Evolutionary conservation across 2,113 vertebrate species (phyloP), one percentile per base, ranked within the genome.

Genomic region (Rhinopomastus cyanomelas): DNA sequence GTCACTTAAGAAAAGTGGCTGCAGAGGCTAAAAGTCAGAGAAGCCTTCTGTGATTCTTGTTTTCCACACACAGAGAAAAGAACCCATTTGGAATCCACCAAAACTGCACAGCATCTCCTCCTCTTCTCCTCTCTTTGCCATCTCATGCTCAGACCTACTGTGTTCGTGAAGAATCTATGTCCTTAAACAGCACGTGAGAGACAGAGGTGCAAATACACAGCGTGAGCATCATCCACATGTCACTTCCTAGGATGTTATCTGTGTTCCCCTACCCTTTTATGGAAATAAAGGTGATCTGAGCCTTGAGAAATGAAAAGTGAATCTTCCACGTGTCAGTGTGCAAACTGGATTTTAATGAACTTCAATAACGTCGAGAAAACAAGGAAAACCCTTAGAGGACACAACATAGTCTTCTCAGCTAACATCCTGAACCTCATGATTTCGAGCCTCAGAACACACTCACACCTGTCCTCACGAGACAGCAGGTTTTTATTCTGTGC

Each of bases 351-450:
- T 62, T 39, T 89, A 90, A 89, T 71, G 37, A 59, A 39, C 44
- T 95, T 49, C 88, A 91, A 75, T 49, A 81, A 93, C 75, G 73
- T 72, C 22, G 90, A 84, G 16, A 81, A 93, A 95, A 57, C 5
- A 85, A 92, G 81, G 16, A 55, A 94, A 88, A 62, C 30, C 81
- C 60, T 85, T n/a, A 81, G 73, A 73, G 62, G 48, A 91, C 14
- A 55, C 25, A 23, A 61, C 48, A 62, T 13, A 65, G 15, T 39
- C 29, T 81, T n/a, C 57, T 83, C 26, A 48, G 74, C 22, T 22
- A 92, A 13, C 16, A 8, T 62, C 85, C 67, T 55, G 30, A 82
- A 89, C 85, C 16, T 76, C 64, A 29, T 20, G 72, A 82, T 69
- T 92, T 85, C 27, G 22, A 79, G 85, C 69, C 53, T 93, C 52